Evolutionary conservation across 1,140 invertebrate genomes (phyloP).

Genomic region (Paramacrobiotus metropolitanus): DNA sequence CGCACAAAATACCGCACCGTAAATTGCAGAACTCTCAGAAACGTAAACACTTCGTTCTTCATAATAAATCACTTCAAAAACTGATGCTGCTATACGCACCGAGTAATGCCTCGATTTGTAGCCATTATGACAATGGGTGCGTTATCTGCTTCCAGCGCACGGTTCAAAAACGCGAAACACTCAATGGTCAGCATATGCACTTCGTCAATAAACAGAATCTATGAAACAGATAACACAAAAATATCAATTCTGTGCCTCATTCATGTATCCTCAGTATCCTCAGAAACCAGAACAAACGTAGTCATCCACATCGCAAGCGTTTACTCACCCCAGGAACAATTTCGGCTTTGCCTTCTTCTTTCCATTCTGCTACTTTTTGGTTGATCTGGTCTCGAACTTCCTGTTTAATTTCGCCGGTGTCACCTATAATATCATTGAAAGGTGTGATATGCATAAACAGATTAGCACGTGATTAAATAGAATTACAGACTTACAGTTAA

Average conservation of each 20-base stretch:
- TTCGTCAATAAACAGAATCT: conserved; percentile 34
- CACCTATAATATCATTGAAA: conserved; percentile 31
- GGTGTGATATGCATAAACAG: background rate
- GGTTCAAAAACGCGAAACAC: conserved; percentile 91
- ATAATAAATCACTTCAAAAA: background rate
- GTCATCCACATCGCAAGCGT: conserved; percentile 57
- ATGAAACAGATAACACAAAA: no score
- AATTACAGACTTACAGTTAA: background rate
- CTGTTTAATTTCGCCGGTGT: conserved; percentile 94
- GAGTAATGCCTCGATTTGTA: conserved; percentile 81
- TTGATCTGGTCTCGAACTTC: conserved; percentile 97
- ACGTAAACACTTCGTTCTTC: background rate
- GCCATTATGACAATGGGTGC: conserved; percentile 94
- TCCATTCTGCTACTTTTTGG: conserved; percentile 90
- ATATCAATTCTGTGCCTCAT: no score
- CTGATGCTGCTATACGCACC: background rate
- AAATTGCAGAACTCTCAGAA: no score
- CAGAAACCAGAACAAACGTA: conserved; percentile 6
- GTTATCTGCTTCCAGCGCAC: conserved; percentile 86
- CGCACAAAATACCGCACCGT: background rate
- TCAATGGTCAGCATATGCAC: conserved; percentile 97
- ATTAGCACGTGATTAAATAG: no score
- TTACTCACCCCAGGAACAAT: conserved; percentile 71
- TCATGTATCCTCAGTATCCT: conserved; percentile 5
- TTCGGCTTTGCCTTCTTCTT: conserved; percentile 95